These are phyloP conservation scores for Eretmocerus hayati DNA, from an alignment of 2,888 invertebrate genomes.

Conservation along the genomic window DNA sequence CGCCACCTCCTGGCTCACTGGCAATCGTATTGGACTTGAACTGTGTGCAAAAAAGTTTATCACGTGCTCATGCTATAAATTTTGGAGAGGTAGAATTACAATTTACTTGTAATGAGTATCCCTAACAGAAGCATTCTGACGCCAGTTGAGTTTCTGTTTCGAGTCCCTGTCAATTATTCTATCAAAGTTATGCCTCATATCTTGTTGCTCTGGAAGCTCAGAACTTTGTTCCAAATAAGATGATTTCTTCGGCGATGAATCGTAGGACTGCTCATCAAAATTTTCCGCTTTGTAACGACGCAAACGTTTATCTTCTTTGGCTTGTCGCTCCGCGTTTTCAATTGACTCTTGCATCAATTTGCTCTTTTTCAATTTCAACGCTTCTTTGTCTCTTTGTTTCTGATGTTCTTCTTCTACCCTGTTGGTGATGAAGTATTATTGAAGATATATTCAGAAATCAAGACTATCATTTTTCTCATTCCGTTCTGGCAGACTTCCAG, in stretches of 20 bases:
- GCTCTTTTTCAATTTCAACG: constrained; percentile 65
- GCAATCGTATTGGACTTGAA: constrained; percentile 28
- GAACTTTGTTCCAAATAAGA: too few species aligned
- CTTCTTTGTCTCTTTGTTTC: constrained; percentile 60
- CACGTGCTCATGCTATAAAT: not conserved
- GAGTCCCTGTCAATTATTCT: constrained; percentile 6
- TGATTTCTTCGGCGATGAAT: not conserved
- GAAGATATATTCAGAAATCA: too few species aligned
- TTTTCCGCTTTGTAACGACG: constrained; percentile 28
- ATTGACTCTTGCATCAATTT: constrained; percentile 71
- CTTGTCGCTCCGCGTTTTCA: constrained; percentile 62
- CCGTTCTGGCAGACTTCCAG: too few species aligned
- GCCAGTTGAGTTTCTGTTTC: constrained; percentile 11
- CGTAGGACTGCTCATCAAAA: not conserved
- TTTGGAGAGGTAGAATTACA: not conserved
- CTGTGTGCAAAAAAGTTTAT: not conserved
- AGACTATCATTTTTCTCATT: too few species aligned
- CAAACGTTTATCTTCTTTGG: constrained; percentile 56
- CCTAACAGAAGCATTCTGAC: constrained; percentile 1
- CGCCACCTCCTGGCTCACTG: constrained; percentile 40
- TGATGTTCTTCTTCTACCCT: constrained; percentile 65
- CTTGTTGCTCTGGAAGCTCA: too few species aligned
- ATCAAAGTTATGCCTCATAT: not conserved
- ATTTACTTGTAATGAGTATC: constrained; percentile 5
- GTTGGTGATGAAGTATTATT: too few species aligned